Evolutionary conservation across 2,113 vertebrate species (phyloP).

Genomic region (Sinocyclocheilus anshuiensis): DNA sequence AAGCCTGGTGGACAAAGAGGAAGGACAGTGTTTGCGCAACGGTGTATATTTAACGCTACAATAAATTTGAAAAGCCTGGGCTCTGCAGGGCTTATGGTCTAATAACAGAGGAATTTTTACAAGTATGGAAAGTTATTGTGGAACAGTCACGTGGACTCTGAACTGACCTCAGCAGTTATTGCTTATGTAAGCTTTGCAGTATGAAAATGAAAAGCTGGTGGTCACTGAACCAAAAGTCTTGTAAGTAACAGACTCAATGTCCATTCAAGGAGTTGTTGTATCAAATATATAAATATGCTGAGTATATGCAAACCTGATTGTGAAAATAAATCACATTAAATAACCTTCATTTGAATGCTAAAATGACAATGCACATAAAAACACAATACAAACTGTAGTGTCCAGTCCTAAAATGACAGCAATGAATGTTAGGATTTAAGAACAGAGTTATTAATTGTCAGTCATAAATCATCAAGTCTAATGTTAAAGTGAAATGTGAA

Average conservation of each 20-base stretch:
- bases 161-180: conserved; percentile 22
- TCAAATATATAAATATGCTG: not conserved
- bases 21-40: conserved; percentile 5
- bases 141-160: not conserved
- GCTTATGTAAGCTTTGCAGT: not conserved
- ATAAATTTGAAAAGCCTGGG: conserved; percentile 25
- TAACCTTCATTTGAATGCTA: conserved; percentile 62
- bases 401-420: not conserved
- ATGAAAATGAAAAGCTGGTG: conserved; percentile 39
- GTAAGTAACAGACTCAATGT: conserved; percentile 49
- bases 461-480: not conserved
- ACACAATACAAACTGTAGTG: not conserved
- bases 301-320: not conserved
- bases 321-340: conserved; percentile 23
- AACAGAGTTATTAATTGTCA: conserved; percentile 1
- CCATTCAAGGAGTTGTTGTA: not conserved
- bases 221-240: conserved; percentile 32
- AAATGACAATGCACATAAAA: conserved; percentile 7
- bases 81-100: not conserved
- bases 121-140: not conserved
- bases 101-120: not conserved
- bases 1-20: not conserved
- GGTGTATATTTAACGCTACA: conserved; percentile 16
- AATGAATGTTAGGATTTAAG: not conserved
- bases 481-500: not conserved